Base-by-base conservation (phyloP, 2,797 vertebrate species). In the Tenualosa thibaudeaui region DNA sequence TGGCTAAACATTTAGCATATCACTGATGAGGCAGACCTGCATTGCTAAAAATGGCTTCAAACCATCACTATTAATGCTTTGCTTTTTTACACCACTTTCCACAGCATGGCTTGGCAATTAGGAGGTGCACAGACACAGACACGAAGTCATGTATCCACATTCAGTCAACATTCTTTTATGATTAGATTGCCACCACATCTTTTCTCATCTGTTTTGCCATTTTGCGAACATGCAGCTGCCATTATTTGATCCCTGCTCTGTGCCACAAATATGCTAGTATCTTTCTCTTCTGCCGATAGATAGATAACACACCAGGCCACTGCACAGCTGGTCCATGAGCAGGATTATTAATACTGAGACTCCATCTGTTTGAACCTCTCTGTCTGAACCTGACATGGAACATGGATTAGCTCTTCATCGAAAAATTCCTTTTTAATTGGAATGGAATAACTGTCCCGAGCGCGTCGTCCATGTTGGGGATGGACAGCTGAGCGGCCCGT, bases 351-450 rank as follows among this genome's bases (percentile, higher is more conserved):
- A 78, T 78, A 78, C 40, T 78, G 71, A 78, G 19, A 46, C 37
- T 78, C 71, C 71, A 78, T 43, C 71, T 78, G 71, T 43, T 46
- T 78, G 83, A 60, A 84, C 82, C 49, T 37, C 46, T 40, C 81
- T 85, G 60, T 68, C 83, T 83, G 62, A 71, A 83, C 71, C 60
- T 56, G 81, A 81, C 58, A 81, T 58, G 71, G 17, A 83, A 60
- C 37, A 24, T 83, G 81, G 37, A 81, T 71, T 31, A 65, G 56
- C 56, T 46, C 37, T 46, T 43, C 71, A 78, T 78, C 43, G 40
- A 46, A 78, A 78, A 78, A 78, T 46, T 78, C 71, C 71, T 78
- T 46, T 78, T 78, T 78, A 78, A 78, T 78, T 46, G 71, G 40
- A 17, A 40, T 78, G 15, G 22, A 62, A n/a, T 8, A 78, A 46